A percentile compares a stretch with the other conserved stretches of the same genome.
Evolutionary conservation across 2,888 invertebrate genomes (phyloP).

Genomic region (Acleris emargana): DNA sequence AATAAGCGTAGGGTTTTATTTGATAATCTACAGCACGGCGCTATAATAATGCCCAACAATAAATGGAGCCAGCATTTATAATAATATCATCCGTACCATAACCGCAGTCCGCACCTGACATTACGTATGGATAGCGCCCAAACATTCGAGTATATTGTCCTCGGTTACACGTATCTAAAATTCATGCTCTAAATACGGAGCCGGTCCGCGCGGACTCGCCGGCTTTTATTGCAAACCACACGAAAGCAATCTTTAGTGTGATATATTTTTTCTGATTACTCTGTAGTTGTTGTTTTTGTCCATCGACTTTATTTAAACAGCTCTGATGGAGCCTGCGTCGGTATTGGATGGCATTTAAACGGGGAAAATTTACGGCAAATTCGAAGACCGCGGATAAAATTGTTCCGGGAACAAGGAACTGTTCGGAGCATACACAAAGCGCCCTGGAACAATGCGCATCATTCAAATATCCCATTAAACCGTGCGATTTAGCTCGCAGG

Average conservation of each 20-base stretch:
- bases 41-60: constrained; percentile 24
- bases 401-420: constrained; percentile 43
- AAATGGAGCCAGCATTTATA: constrained; percentile 26
- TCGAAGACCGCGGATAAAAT: constrained; percentile 16
- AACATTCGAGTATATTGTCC: constrained; percentile 50
- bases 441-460: constrained; percentile 76
- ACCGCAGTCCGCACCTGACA: constrained; percentile 48
- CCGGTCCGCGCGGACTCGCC: constrained; percentile 55
- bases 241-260: constrained; percentile 60
- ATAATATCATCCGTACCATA: constrained; percentile 38
- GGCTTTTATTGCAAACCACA: constrained; percentile 66
- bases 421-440: constrained; percentile 64
- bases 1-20: constrained; percentile 33
- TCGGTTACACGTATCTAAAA: constrained; percentile 63
- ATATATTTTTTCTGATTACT: constrained; percentile 32
- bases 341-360: constrained; percentile 3
- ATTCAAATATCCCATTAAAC: constrained; percentile 79
- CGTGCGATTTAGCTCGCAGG: constrained; percentile 70
- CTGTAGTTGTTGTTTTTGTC: constrained; percentile 2
- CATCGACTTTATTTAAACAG: not conserved
- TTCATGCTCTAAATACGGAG: constrained; percentile 66
- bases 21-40: constrained; percentile 20
- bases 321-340: constrained; percentile 4
- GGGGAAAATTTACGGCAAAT: constrained; percentile 5
- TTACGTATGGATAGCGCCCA: constrained; percentile 47